These are phyloP conservation scores for Pilophorus perplexus DNA, from an alignment of 2,888 invertebrate species.

Conservation along the genomic window DNA sequence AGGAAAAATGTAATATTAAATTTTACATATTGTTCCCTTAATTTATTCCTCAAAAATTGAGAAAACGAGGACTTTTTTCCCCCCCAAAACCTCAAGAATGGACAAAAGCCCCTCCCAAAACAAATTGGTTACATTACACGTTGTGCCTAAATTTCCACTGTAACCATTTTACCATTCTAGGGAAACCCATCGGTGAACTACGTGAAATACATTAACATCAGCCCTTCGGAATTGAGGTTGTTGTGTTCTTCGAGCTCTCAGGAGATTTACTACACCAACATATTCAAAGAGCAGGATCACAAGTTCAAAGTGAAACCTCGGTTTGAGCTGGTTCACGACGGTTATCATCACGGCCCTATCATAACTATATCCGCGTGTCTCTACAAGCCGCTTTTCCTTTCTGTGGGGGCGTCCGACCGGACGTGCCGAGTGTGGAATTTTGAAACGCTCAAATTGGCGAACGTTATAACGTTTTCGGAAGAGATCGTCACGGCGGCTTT, in stretches of 20 bases:
- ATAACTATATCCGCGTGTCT: constrained; percentile 77
- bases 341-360: constrained; percentile 78
- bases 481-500: constrained; percentile 73
- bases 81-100: too few relatives aligned
- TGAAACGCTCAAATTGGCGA: constrained; percentile 73
- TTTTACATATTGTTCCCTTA: too few relatives aligned
- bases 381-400: constrained; percentile 88
- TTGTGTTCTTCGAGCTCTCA: constrained; percentile 51
- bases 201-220: constrained; percentile 51
- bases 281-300: constrained; percentile 11
- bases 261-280: constrained; percentile 17
- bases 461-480: constrained; percentile 76
- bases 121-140: too few relatives aligned
- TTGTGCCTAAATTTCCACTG: too few relatives aligned
- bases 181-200: too few relatives aligned
- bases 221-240: constrained; percentile 55
- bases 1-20: too few relatives aligned
- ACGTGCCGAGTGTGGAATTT: constrained; percentile 91
- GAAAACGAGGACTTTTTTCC: too few relatives aligned
- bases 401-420: constrained; percentile 72
- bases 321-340: constrained; percentile 45
- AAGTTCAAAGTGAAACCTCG: constrained; percentile 50
- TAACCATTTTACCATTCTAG: too few relatives aligned
- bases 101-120: too few relatives aligned
- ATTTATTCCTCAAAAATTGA: too few relatives aligned